phyloP scores from a whole-genome alignment of 2,888 invertebrate genomes.

The Hymenopus coronatus region DNA sequence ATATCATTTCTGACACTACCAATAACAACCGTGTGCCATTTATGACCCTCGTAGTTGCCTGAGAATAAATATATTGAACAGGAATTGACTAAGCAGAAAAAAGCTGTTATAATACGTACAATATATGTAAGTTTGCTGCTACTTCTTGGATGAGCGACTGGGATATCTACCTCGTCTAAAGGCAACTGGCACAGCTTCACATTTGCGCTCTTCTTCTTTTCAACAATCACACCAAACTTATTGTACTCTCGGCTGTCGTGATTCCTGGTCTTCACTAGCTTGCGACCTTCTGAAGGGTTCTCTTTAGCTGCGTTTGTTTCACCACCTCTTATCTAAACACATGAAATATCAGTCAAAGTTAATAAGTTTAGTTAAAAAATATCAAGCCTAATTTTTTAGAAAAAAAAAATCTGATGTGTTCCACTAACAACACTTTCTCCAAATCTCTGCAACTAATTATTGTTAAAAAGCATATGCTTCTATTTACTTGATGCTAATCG shows the following conservation, averaged over 20 bases:
- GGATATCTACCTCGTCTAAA: not conserved
- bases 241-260: not conserved
- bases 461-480: too few relatives aligned
- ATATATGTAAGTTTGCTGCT: not conserved
- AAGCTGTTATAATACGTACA: not conserved
- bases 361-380: too few relatives aligned
- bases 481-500: too few relatives aligned
- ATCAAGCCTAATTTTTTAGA: too few relatives aligned
- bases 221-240: not conserved
- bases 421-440: too few relatives aligned
- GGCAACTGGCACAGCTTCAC: not conserved
- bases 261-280: not conserved
- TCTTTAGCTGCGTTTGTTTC: not conserved
- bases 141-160: not conserved
- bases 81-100: too few relatives aligned
- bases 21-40: too few relatives aligned
- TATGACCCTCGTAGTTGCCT: too few relatives aligned
- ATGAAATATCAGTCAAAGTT: not conserved
- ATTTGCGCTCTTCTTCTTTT: not conserved
- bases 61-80: too few relatives aligned
- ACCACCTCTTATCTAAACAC: not conserved
- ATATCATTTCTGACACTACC: too few relatives aligned
- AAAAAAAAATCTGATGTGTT: too few relatives aligned
- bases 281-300: not conserved
- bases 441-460: too few relatives aligned